These are phyloP conservation scores for Trichoplusia ni DNA, from an alignment of 1,140 invertebrate genomes.

Conservation along the genomic window DNA sequence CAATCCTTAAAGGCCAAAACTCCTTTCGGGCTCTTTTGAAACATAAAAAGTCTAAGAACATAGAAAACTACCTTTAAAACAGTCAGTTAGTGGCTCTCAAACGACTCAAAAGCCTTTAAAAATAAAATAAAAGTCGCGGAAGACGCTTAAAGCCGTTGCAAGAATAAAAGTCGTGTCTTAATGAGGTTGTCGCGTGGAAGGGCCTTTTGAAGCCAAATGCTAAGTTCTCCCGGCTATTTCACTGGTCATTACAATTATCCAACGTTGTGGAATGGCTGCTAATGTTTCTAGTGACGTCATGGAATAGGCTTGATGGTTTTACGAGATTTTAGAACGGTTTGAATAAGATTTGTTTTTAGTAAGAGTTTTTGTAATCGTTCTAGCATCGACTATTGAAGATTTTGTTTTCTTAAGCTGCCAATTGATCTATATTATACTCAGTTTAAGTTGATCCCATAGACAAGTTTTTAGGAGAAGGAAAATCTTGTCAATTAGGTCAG, in stretches of 20 bases:
- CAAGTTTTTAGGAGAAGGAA: too few relatives aligned
- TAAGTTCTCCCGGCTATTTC: constrained; percentile 9
- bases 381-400: too few relatives aligned
- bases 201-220: constrained; percentile 5
- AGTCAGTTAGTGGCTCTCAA: too few relatives aligned
- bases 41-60: too few relatives aligned
- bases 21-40: too few relatives aligned
- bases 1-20: too few relatives aligned
- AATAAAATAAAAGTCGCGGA: background rate
- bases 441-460: too few relatives aligned
- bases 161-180: constrained; percentile 10
- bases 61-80: too few relatives aligned
- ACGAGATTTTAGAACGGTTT: background rate
- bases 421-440: too few relatives aligned
- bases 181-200: constrained; percentile 26
- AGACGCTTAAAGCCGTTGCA: background rate
- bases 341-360: background rate
- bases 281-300: constrained; percentile 30
- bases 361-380: background rate
- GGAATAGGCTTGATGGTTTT: background rate
- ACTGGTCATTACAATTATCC: constrained; percentile 38
- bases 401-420: too few relatives aligned
- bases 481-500: too few relatives aligned
- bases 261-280: constrained; percentile 24
- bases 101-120: too few relatives aligned